Evolutionary conservation across 2,797 vertebrate species (phyloP).

Genomic region (Typhlichthys eigenmanni): DNA sequence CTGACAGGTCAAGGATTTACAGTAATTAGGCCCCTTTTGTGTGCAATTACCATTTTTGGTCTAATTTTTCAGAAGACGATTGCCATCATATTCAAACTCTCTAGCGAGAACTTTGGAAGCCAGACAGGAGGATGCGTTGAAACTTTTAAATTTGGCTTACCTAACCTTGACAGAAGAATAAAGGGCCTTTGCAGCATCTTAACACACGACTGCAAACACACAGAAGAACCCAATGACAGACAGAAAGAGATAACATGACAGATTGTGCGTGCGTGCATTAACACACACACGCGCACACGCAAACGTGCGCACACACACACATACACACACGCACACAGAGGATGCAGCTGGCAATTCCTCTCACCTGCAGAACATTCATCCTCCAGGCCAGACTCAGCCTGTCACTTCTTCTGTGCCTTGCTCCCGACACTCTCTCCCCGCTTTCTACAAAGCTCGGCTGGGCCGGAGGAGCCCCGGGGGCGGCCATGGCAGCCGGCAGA

Average conservation of each 20-base stretch:
- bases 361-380: neutral
- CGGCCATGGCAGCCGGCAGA: neutral
- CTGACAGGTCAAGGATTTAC: neutral
- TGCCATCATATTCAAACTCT: neutral
- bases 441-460: neutral
- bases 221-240: too few relatives aligned
- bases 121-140: neutral
- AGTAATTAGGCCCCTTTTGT: neutral
- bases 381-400: neutral
- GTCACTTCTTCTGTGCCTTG: neutral
- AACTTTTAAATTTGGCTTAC: conserved; percentile 1
- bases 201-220: conserved; percentile 4
- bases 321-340: neutral
- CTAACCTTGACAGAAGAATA: neutral
- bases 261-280: neutral
- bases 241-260: conserved; percentile 2
- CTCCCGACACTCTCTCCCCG: neutral
- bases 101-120: neutral
- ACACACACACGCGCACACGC: conserved; percentile 1
- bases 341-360: neutral
- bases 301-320: neutral
- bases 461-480: neutral
- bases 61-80: too few relatives aligned
- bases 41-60: neutral
- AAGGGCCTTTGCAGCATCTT: neutral